phyloP scores from a whole-genome alignment of 2,888 invertebrate species.

The Drosophila nigritarsus region DNA sequence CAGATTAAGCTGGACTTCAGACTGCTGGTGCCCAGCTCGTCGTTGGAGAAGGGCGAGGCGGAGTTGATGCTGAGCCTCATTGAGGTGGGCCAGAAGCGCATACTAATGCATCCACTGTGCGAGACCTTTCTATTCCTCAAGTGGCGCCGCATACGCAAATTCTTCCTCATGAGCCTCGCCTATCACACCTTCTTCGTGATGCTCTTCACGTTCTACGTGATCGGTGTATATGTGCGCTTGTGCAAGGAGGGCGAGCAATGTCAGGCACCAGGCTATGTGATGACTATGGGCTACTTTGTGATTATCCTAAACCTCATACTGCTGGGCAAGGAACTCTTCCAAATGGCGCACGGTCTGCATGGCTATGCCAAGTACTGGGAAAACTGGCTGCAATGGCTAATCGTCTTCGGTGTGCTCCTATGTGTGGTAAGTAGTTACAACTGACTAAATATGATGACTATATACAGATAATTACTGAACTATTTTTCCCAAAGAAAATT shows the following conservation, averaged over 20 bases:
- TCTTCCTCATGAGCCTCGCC: constrained; percentile 91
- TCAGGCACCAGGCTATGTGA: constrained; percentile 76
- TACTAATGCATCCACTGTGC: constrained; percentile 93
- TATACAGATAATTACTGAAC: not conserved
- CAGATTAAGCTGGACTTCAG: constrained; percentile 90
- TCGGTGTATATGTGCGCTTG: constrained; percentile 86
- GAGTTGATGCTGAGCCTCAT: constrained; percentile 90
- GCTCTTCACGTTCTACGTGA: constrained; percentile 90
- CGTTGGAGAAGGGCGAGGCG: constrained; percentile 88
- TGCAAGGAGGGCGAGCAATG: constrained; percentile 78
- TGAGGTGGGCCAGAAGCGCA: constrained; percentile 92
- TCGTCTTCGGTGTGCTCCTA: constrained; percentile 89
- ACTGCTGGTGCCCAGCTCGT: constrained; percentile 87
- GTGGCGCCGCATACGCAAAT: constrained; percentile 93
- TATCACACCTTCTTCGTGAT: constrained; percentile 92
- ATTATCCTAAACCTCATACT: constrained; percentile 88
- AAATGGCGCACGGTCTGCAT: constrained; percentile 89
- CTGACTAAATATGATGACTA: not conserved
- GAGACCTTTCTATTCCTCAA: constrained; percentile 94
- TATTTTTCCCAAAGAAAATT: not conserved
- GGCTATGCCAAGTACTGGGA: constrained; percentile 93
- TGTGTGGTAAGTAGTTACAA: constrained; percentile 87
- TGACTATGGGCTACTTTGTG: constrained; percentile 87
- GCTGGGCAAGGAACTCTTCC: constrained; percentile 89
- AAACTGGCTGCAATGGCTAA: constrained; percentile 93